phyloP scores from a whole-genome alignment of 2,888 invertebrate species.

The Drosophila colorata region DNA sequence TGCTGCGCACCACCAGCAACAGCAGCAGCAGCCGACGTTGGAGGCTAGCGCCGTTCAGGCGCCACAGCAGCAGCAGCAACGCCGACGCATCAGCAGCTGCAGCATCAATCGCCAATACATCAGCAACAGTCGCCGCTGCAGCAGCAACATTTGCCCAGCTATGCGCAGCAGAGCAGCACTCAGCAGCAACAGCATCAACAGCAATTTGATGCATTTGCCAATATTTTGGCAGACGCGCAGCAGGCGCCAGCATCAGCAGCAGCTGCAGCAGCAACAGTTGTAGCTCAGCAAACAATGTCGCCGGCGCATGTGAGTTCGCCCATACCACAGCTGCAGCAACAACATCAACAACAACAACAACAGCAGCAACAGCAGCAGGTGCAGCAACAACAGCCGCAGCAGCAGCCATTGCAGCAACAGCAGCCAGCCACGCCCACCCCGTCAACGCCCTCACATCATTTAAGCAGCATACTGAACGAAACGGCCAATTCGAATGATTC shows the following conservation, averaged over 20 bases:
- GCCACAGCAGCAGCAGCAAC: constrained; percentile 52
- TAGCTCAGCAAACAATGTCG: constrained; percentile 57
- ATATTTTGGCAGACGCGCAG: constrained; percentile 61
- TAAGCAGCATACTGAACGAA: constrained; percentile 82
- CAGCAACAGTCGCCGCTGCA: constrained; percentile 76
- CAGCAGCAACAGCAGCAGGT: constrained; percentile 53
- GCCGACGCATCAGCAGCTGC: constrained; percentile 73
- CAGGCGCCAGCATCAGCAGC: constrained; percentile 40
- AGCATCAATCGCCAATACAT: constrained; percentile 77
- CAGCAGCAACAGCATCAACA: constrained; percentile 74
- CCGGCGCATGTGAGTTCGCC: constrained; percentile 66
- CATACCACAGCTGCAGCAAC: constrained; percentile 63
- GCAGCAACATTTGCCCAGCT: constrained; percentile 84
- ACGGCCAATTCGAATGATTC: constrained; percentile 85
- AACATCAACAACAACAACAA: constrained; percentile 56
- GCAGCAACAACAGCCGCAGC: constrained; percentile 55
- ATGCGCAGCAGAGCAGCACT: constrained; percentile 61
- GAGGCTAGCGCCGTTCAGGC: constrained; percentile 44
- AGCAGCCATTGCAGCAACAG: constrained; percentile 54
- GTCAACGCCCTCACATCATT: constrained; percentile 76
- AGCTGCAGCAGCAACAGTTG: constrained; percentile 33
- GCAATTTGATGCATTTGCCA: constrained; percentile 76
- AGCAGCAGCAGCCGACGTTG: constrained; percentile 43
- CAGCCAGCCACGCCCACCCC: constrained; percentile 70
- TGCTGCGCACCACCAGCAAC: constrained; percentile 47